Percentiles rank a stretch among this genome's conserved stretches.
phyloP scores from a whole-genome alignment of 2,113 vertebrate genomes.

The Apteryx owenii region DNA sequence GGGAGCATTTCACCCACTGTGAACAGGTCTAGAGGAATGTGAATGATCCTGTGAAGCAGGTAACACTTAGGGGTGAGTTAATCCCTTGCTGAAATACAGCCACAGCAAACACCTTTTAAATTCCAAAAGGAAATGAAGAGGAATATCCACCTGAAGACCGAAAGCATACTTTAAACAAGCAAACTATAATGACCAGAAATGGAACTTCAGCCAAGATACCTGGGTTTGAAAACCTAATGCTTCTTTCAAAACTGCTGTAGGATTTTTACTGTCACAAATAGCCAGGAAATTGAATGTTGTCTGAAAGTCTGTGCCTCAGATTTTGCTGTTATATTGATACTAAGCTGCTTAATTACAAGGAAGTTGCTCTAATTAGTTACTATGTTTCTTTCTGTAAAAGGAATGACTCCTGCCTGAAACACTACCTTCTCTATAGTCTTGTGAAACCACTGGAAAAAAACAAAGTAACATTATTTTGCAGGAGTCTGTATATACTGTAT shows the following conservation, averaged over 20 bases:
- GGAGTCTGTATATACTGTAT: not conserved
- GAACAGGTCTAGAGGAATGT: conserved; percentile 26
- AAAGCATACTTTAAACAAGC: not conserved
- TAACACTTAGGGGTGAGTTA: conserved; percentile 22
- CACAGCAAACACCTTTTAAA: conserved; percentile 46
- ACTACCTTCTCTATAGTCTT: not conserved
- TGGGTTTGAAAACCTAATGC: not conserved
- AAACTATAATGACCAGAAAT: not conserved
- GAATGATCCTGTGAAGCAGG: conserved; percentile 17
- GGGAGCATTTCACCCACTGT: not conserved
- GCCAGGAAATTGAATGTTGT: not conserved
- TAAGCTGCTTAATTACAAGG: not conserved
- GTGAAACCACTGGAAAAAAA: not conserved
- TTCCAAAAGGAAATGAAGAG: conserved; percentile 52
- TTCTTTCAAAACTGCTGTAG: not conserved
- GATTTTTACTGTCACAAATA: not conserved
- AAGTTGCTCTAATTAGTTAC: not conserved
- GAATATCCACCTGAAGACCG: conserved; percentile 9
- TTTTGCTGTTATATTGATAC: not conserved
- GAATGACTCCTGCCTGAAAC: not conserved
- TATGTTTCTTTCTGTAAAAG: not conserved
- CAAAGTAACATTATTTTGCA: not conserved
- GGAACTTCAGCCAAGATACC: not conserved
- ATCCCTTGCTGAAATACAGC: not conserved
- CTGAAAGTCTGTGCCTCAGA: not conserved